These are phyloP conservation scores for Agriopis marginaria DNA, from an alignment of 2,888 invertebrate species.

Conservation along the genomic window DNA sequence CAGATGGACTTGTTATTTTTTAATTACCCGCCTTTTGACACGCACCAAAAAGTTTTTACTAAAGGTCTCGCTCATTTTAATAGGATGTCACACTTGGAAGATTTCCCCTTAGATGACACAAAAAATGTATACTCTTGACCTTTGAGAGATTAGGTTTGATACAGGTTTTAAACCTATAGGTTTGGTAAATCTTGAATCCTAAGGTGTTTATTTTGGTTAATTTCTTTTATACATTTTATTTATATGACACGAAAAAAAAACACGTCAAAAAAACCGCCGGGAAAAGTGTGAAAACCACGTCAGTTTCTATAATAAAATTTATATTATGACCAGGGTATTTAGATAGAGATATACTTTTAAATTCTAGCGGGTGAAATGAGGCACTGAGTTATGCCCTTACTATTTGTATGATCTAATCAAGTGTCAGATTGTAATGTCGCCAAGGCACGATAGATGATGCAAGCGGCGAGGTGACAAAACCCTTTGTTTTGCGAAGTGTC, in stretches of 20 bases:
- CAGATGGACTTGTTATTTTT: conserved; percentile 20
- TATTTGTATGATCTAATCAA: conserved; percentile 19
- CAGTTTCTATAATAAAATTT: too few relatives aligned
- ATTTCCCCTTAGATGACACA: conserved; percentile 14
- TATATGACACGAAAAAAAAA: too few relatives aligned
- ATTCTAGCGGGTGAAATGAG: too few relatives aligned
- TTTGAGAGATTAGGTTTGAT: conserved; percentile 9
- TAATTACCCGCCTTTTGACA: conserved; percentile 23
- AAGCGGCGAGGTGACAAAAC: conserved; percentile 47
- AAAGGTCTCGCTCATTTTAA: conserved; percentile 17
- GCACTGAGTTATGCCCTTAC: too few relatives aligned
- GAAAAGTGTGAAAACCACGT: too few relatives aligned
- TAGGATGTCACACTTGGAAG: conserved; percentile 12
- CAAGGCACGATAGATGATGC: conserved; percentile 27
- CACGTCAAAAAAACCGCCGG: too few relatives aligned
- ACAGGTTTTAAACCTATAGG: background rate
- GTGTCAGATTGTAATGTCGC: background rate
- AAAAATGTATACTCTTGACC: conserved; percentile 25
- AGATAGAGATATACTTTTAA: too few relatives aligned
- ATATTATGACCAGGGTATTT: too few relatives aligned
- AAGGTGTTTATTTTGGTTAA: too few relatives aligned
- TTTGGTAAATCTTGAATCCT: too few relatives aligned
- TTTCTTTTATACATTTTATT: too few relatives aligned
- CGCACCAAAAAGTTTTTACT: conserved; percentile 25
- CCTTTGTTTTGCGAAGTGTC: conserved; percentile 62